Conservation (phyloP, 2,113 vertebrate genomes). For the Paradisaea rubra region DNA sequence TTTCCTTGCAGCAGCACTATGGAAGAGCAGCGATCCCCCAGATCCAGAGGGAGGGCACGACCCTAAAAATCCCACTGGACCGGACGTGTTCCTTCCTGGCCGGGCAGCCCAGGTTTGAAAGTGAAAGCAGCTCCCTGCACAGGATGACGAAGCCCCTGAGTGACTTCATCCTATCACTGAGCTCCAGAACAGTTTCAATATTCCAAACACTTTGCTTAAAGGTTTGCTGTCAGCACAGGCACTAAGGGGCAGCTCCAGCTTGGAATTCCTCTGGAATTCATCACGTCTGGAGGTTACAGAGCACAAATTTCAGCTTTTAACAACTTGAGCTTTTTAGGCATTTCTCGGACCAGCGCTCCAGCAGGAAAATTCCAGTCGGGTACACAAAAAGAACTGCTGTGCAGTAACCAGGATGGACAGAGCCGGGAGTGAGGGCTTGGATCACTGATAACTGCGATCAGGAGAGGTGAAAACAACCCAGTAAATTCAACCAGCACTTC, state of each 20-base stretch:
- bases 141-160: neutral
- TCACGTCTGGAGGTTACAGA: neutral
- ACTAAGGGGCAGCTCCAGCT: neutral
- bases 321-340: neutral
- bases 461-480: neutral
- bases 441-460: neutral
- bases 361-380: neutral
- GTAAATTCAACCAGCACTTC: neutral
- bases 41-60: too few relatives aligned
- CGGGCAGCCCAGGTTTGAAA: neutral
- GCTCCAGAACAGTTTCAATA: neutral
- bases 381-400: neutral
- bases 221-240: neutral
- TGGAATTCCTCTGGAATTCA: neutral
- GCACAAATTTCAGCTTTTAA: neutral
- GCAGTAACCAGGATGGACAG: neutral
- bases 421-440: neutral
- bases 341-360: rapidly evolving
- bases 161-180: neutral
- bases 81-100: neutral
- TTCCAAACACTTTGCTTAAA: neutral
- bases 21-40: neutral
- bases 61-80: rapidly evolving
- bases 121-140: neutral
- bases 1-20: rapidly evolving